Evolutionary conservation across 2,888 invertebrate genomes (phyloP), one percentile per base, ranked within the genome.

Genomic region (Yponomeuta sedellus): DNA sequence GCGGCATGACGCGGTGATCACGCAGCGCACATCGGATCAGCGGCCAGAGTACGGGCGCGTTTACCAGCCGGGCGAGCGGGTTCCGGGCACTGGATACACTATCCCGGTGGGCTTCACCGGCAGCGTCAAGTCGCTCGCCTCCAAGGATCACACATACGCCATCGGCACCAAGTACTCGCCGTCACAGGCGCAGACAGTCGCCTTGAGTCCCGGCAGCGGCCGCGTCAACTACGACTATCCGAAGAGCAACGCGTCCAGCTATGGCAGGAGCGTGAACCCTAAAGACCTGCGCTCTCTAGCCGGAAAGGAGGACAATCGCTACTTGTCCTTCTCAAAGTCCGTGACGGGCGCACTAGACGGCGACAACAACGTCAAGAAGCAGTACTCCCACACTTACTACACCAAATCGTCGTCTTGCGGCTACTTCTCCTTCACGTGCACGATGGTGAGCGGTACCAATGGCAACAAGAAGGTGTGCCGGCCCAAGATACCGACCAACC

Each of bases 401-500:
- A 96, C 96, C 0, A 97, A 97, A 82, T 96, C 96, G 10, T 96
- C 96, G 1, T 96, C 95, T 1, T 97, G 97, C 79, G 97, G 97
- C 10, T 96, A 96, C 77, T 96, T 97, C 72, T 96, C 96, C 1
- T 97, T 97, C 80, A 95, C 96, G 0, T 97, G 97, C 77, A 96
- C 96, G 64, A 94, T 95, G 77, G 95, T 96, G 0, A 94, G 95
- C 73, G 94, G 95, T 12, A 93, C 94, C 0, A 95, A 95, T 76
- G 96, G 96, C 16, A 93, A 94, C 71, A 95, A 95, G 72, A 96
- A 96, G 82, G 94, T 96, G 67, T 97, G 97, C 78, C 94, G 94
- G 73, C 97, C 97, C 0, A 96, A 95, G 82, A 92, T 95, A 64
- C 95, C 96, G 61, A 93, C 94, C 2, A 94, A 96, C 78, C 94